Percentiles rank a stretch among this genome's conserved stretches.
Evolutionary conservation across 2,888 invertebrate species (phyloP).

Genomic region (Germaria angustata): DNA sequence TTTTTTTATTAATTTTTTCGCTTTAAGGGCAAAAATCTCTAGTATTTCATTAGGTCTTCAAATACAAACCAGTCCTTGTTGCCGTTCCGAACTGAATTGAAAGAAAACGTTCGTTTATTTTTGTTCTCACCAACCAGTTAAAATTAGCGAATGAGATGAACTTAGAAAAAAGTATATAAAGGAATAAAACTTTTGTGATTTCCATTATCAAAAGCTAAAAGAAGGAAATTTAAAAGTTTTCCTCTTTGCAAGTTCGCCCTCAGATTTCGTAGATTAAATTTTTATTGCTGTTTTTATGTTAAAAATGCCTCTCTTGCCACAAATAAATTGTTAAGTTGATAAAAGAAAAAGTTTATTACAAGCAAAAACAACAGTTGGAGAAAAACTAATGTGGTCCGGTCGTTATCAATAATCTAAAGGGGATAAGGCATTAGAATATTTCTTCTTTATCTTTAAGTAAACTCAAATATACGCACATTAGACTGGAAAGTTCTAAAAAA

Average conservation of each 20-base stretch:
- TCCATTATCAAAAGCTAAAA: not conserved
- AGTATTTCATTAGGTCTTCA: constrained; percentile 23
- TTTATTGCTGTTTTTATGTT: not conserved
- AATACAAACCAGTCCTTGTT: constrained; percentile 9
- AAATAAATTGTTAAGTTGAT: constrained; percentile 31
- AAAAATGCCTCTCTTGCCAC: constrained; percentile 32
- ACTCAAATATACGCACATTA: too few species aligned
- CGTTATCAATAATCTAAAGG: not conserved
- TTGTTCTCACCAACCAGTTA: not conserved
- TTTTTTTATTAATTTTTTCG: not conserved
- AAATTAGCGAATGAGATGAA: not conserved
- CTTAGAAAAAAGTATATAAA: not conserved
- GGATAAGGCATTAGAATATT: too few species aligned
- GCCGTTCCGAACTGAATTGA: not conserved
- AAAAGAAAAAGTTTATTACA: constrained; percentile 47
- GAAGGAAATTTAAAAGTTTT: constrained; percentile 12
- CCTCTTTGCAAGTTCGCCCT: not conserved
- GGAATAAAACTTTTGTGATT: not conserved
- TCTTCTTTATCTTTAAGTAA: too few species aligned
- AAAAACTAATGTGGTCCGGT: not conserved
- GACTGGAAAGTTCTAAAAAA: too few species aligned
- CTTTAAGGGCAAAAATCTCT: constrained; percentile 29
- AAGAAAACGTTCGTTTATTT: constrained; percentile 13
- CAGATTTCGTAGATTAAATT: constrained; percentile 1
- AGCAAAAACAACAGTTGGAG: not conserved